These are phyloP conservation scores for Melitaea cinxia DNA, from an alignment of 1,140 invertebrate genomes.

Conservation along the genomic window DNA sequence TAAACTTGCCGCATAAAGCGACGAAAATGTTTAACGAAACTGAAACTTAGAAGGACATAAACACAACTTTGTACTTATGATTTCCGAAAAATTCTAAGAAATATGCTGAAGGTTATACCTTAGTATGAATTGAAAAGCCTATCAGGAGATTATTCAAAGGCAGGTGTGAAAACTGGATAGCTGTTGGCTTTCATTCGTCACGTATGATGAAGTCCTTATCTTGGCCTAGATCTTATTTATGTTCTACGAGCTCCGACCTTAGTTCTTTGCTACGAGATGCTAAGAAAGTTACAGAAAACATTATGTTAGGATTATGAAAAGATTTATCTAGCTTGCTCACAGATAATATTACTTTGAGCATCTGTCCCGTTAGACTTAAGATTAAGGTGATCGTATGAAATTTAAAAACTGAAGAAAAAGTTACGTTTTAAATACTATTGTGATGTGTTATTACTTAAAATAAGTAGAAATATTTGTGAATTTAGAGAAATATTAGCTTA, in stretches of 20 bases:
- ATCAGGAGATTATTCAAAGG: constrained; percentile 57
- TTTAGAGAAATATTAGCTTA: too few relatives aligned
- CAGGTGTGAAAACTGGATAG: constrained; percentile 62
- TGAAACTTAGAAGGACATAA: constrained; percentile 13
- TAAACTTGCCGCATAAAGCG: constrained; percentile 10
- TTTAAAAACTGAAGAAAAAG: constrained; percentile 1
- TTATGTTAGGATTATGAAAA: constrained; percentile 32
- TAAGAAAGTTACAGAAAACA: constrained; percentile 34
- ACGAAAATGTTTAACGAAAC: constrained; percentile 4
- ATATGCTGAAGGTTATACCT: constrained; percentile 30
- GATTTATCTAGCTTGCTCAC: constrained; percentile 8
- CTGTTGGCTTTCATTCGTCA: constrained; percentile 50
- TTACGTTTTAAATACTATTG: not conserved
- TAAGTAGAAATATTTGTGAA: not conserved
- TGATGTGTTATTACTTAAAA: not conserved
- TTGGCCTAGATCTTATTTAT: constrained; percentile 66
- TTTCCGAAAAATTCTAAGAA: constrained; percentile 32
- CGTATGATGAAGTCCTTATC: constrained; percentile 67
- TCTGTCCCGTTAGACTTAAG: not conserved
- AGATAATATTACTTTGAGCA: constrained; percentile 5
- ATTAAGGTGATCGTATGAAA: not conserved
- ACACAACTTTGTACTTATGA: not conserved
- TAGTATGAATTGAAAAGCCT: constrained; percentile 48
- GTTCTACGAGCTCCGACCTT: constrained; percentile 28
- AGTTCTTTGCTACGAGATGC: constrained; percentile 25